Evolutionary conservation across 2,888 invertebrate genomes (phyloP), one percentile per base, ranked within the genome.

Genomic region (Phanerotoma sp.): DNA sequence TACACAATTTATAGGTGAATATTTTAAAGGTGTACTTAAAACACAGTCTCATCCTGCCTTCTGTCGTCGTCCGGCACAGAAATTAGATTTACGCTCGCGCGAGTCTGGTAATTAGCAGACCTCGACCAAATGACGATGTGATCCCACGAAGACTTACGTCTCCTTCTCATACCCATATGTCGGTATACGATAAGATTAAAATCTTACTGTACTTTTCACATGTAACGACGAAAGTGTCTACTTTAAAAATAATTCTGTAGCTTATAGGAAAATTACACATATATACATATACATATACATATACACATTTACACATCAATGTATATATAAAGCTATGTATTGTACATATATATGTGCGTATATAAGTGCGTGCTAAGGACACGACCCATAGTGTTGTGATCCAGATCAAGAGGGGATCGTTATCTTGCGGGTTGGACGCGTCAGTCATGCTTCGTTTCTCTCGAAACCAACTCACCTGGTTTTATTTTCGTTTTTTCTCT

Each of bases 381-480:
- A 59, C 62, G 60, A 61, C 58, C 61, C 62, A 62, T 66, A 67
- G 66, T 63, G 69, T 72, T 68, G 70, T 70, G 73, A 74, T 75
- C 75, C 70, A 71, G 70, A 75, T 75, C 71, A 67, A 37, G 56
- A 60, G 69, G 70, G 69, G 75, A 75, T 75, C 70, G 58, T 74
- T 75, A 75, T 75, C 75, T 74, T 61, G 60, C 60, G 64, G 66
- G 61, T 61, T 65, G 68, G 68, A 67, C 67, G 63, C 66, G 62
- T 61, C 62, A 67, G 74, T 75, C 69, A 75, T 66, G 76, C 72
- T 66, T 71, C 70, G 68, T 69, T 73, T 74, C 62, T 63, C 67
- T 68, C 71, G 62, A 71, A 73, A 75, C 68, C 69, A 70, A 72
- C 71, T 73, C 75, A 73, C 71, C 74, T 74, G 75, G 74, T 71